Base-by-base conservation (phyloP, 1,140 invertebrate genomes). In the Drosophila pseudoobscura region DNA sequence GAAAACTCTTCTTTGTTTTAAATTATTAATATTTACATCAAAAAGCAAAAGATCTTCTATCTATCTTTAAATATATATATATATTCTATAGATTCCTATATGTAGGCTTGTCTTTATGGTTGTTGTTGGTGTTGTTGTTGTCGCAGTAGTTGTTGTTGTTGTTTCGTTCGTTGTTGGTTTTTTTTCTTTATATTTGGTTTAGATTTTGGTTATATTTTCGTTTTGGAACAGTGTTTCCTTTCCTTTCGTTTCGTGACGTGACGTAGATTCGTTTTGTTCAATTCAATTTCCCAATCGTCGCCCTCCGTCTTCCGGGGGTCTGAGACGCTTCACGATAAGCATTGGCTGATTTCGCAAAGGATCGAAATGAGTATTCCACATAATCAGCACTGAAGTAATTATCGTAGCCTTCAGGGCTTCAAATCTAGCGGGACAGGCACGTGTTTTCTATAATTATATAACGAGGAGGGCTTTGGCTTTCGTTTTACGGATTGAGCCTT, bases 341-440 rank as follows among this genome's bases (percentile, higher is more conserved):
- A 49, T 72, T 65, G 62, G 82, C 62, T 77, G 79, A 87, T 78
- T 78, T 85, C 83, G 78, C 80, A 85, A 87, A 69, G 75, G 74
- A 78, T 87, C 58, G 65, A 88, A 87, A 83, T 88, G 54, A 72
- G 58, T 55, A 64, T 68, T 50, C 60, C 76, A 56, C 83, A 87
- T 87, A 87, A 88, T 87, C 73, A 72, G 65, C 55, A 49, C 54
- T 69, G 70, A 62, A 47, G 9, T 35, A 35, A 35, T 35, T 69
- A 63, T 74, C 51, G 54, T 70, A 49, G 20, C 20, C 20, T 43
- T 45, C 51, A 24, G 31, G 51, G 57, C 56, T 59, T 62, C 13
- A 71, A 54, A 49, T 75, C 61, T 31, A 65, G 24, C 44, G 35
- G 1, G 11, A 13, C 35, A 39, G 57, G 43, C 69, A 74, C 78